Conservation (phyloP, 2,113 vertebrate species). For the Melanostigma gelatinosum region DNA sequence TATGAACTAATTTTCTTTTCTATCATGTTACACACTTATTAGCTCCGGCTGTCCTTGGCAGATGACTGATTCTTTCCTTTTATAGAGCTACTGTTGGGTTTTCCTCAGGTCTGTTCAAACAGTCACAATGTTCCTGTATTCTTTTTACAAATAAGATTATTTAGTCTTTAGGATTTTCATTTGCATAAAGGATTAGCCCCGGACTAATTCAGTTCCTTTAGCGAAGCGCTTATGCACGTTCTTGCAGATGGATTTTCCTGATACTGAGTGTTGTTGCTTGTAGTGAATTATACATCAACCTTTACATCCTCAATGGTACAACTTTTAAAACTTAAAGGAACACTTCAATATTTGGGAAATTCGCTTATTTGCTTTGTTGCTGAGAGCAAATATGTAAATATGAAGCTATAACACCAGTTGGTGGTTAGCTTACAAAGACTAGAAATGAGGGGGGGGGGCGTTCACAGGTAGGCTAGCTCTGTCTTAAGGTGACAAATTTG, state of each 20-base stretch:
- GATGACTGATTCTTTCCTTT: slow-evolving; percentile 72
- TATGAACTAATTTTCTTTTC: slow-evolving; percentile 81
- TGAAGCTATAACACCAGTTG: neutral
- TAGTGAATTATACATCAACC: neutral
- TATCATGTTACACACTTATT: slow-evolving; percentile 82
- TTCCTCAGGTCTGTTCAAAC: slow-evolving; percentile 65
- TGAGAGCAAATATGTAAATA: neutral
- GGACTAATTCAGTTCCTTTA: slow-evolving; percentile 37
- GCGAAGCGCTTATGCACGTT: neutral
- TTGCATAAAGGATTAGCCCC: slow-evolving; percentile 43
- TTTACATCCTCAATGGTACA: neutral
- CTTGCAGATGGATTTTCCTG: slow-evolving; percentile 8
- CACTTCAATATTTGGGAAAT: neutral
- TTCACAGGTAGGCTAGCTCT: neutral
- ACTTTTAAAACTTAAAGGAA: slow-evolving; percentile 8
- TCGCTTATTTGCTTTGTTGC: neutral
- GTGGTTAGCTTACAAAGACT: slow-evolving; percentile 1
- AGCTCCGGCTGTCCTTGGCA: slow-evolving; percentile 76
- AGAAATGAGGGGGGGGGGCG: neutral
- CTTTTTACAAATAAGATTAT: slow-evolving; percentile 34
- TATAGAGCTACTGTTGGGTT: slow-evolving; percentile 63
- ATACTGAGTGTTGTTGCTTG: slow-evolving; percentile 3
- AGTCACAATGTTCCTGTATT: slow-evolving; percentile 39
- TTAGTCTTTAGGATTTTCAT: slow-evolving; percentile 49
- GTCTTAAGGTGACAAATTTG: neutral